These are phyloP conservation scores for Eulemur rufifrons DNA, from an alignment of 2,113 vertebrate genomes.

Conservation along the genomic window DNA sequence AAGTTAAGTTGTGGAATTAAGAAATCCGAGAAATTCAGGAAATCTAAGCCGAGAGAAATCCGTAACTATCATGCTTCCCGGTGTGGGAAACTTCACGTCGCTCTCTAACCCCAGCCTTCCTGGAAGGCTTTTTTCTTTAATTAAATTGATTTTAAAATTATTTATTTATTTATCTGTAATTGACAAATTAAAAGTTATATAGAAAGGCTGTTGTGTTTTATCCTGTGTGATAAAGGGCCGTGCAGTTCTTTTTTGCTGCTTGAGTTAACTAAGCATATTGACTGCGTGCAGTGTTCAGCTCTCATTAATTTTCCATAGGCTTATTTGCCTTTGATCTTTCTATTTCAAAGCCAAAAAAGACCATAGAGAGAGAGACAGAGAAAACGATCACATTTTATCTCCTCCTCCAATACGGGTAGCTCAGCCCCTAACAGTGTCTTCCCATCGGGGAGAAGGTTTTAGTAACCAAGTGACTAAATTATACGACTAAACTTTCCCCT, in stretches of 20 bases:
- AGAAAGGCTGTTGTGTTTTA: neutral
- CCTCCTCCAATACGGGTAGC: neutral
- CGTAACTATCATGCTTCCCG: rapidly evolving
- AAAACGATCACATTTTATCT: neutral
- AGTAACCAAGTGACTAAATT: neutral
- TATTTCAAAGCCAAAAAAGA: neutral
- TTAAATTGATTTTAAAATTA: neutral
- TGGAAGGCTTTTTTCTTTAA: neutral
- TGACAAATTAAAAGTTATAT: neutral
- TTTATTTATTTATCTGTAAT: neutral
- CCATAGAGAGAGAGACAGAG: neutral
- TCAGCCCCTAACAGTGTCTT: neutral
- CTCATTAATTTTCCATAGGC: slow-evolving; percentile 47
- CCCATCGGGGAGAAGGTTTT: neutral
- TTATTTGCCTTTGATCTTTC: slow-evolving; percentile 53
- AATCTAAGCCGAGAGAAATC: neutral
- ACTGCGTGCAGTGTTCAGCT: neutral
- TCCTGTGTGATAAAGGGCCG: neutral
- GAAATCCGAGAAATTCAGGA: neutral
- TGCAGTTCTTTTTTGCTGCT: neutral
- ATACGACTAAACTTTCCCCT: neutral
- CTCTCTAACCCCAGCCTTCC: neutral
- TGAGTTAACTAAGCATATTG: slow-evolving; percentile 27
- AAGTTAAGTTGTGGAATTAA: neutral
- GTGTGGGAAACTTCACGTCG: rapidly evolving